Percentiles rank a stretch among this genome's conserved stretches.
These are phyloP conservation scores for Polylopha cassiicola DNA, from an alignment of 2,888 invertebrate species.

Conservation along the genomic window DNA sequence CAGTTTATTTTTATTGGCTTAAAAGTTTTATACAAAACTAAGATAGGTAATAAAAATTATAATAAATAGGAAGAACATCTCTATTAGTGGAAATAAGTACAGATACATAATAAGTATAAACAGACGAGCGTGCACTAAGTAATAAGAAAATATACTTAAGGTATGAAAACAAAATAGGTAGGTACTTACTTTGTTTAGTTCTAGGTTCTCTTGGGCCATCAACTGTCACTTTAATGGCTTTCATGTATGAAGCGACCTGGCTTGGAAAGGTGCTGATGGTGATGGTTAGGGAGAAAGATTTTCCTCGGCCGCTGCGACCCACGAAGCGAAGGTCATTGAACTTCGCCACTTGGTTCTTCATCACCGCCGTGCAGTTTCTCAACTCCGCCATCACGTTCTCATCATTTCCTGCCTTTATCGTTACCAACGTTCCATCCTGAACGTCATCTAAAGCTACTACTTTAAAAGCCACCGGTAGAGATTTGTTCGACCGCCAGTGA, in stretches of 20 bases:
- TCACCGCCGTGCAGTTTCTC: constrained; percentile 93
- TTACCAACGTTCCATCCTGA: constrained; percentile 95
- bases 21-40: neutral
- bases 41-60: too few species aligned
- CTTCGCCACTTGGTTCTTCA: constrained; percentile 99
- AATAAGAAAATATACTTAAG: too few species aligned
- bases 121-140: too few species aligned
- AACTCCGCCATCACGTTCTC: constrained; percentile 98
- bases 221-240: constrained; percentile 99
- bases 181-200: constrained; percentile 94
- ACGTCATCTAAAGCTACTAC: constrained; percentile 96
- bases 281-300: constrained; percentile 95
- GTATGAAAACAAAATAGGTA: constrained; percentile 15
- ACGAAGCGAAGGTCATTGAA: constrained; percentile 99
- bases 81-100: too few species aligned
- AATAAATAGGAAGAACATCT: too few species aligned
- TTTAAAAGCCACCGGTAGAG: constrained; percentile 96
- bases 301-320: constrained; percentile 97
- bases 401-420: constrained; percentile 97
- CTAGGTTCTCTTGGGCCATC: constrained; percentile 99
- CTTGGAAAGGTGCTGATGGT: constrained; percentile 86
- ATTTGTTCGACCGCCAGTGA: constrained; percentile 99
- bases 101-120: too few species aligned
- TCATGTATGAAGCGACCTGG: constrained; percentile 95
- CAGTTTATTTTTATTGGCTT: neutral